These are phyloP conservation scores for Campylomormyrus numenius DNA, from an alignment of 2,113 vertebrate species.

Conservation along the genomic window DNA sequence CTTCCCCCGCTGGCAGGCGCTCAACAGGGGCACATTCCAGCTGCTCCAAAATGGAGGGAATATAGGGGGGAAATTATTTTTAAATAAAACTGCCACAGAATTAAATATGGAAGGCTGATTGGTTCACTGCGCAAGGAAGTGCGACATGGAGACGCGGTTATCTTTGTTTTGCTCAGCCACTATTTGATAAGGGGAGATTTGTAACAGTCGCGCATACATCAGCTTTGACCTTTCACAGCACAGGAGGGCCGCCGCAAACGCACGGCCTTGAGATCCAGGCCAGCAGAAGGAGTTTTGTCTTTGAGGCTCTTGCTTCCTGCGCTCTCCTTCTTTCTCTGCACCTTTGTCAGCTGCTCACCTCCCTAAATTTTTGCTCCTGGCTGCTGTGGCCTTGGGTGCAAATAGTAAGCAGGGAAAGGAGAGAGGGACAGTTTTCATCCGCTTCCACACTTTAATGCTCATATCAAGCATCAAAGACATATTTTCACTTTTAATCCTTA, in stretches of 20 bases:
- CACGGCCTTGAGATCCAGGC: constrained; percentile 57
- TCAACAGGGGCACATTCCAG: neutral
- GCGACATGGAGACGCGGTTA: constrained; percentile 59
- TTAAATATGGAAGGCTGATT: constrained; percentile 8
- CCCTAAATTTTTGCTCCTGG: constrained; percentile 44
- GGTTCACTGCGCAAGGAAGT: constrained; percentile 49
- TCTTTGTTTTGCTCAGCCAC: constrained; percentile 49
- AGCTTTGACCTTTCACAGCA: constrained; percentile 21
- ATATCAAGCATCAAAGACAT: neutral
- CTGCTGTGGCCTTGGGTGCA: constrained; percentile 43
- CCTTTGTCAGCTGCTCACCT: constrained; percentile 47
- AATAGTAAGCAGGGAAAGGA: constrained; percentile 30
- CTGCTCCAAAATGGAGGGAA: neutral
- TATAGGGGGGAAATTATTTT: neutral
- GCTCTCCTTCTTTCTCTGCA: constrained; percentile 41
- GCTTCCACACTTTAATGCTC: neutral
- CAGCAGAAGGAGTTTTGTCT: constrained; percentile 48
- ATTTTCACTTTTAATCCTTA: neutral
- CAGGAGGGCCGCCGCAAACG: constrained; percentile 56
- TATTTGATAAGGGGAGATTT: constrained; percentile 58
- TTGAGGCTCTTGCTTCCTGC: constrained; percentile 30
- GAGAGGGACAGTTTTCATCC: neutral
- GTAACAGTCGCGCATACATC: constrained; percentile 43
- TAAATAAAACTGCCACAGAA: neutral
- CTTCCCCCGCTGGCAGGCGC: neutral